Base-by-base conservation (phyloP, 2,113 vertebrate species). In the Cebidichthys violaceus region DNA sequence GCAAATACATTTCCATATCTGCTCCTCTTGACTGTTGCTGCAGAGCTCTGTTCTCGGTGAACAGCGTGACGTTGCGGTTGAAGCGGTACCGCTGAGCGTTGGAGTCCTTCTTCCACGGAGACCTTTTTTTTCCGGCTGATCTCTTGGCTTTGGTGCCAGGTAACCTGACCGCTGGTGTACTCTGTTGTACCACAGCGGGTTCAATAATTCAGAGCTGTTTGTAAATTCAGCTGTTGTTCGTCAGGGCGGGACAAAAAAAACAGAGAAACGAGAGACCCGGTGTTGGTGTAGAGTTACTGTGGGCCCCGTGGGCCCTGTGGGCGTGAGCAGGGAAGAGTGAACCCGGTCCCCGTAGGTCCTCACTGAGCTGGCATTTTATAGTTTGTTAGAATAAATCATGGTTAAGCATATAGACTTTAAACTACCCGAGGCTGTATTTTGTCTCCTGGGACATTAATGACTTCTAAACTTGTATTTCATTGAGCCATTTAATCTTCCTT, bases 201-300 rank as follows among this genome's bases (percentile, higher is more conserved):
- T 94, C 61, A 94, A 94, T 94, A 88, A 94, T 94, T 94, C 86
- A 94, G 71, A 57, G 67, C 66, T 71, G 78, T 85, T 90, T 85
- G 89, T 93, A 83, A 92, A 92, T 92, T 92, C 89, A 90, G 86
- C 86, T n/a, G 77, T 81, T 79, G 84, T 74, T 90, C 20, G 17
- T 71, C 62, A 52, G 81, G 81, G 81, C 27, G 35, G 52, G 73
- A 83, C 45, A 31, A 76, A 84, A 76, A 84, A 74, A 85, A 75
- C 77, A 77, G 57, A 60, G 91, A 89, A 92, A 92, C 45, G 0
- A 68, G 90, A 94, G 85, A 86, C 57, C 11, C 18, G 0, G 31
- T 9, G 79, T 24, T 35, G 75, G 92, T 79, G 68, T 90, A 27
- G 71, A 62, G 31, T 94, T 89, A 83, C 88, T 39, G n/a, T 8